phyloP scores from a whole-genome alignment of 2,888 invertebrate genomes.

The Clusia tigrina region DNA sequence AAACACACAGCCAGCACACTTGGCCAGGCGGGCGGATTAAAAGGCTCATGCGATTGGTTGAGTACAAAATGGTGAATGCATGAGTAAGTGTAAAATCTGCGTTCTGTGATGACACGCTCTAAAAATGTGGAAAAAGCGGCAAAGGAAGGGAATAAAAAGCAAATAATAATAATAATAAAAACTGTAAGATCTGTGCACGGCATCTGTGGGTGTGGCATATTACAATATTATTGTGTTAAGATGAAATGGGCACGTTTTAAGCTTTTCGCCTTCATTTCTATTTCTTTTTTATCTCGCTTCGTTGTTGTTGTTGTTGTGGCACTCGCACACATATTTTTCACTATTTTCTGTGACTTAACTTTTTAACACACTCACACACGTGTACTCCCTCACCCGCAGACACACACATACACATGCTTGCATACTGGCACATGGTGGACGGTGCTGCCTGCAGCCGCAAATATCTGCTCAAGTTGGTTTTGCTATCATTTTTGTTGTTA shows the following conservation, averaged over 20 bases:
- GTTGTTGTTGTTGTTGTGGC: background rate
- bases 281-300: background rate
- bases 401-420: background rate
- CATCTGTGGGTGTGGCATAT: background rate
- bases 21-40: too few relatives aligned
- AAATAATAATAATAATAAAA: too few relatives aligned
- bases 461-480: background rate
- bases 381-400: background rate
- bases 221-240: background rate
- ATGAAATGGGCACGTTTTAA: background rate
- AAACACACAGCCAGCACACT: too few relatives aligned
- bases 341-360: background rate
- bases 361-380: background rate
- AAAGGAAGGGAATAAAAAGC: background rate
- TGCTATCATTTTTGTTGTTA: background rate
- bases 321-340: background rate
- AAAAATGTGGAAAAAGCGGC: too few relatives aligned
- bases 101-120: background rate
- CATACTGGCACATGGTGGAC: background rate
- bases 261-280: conserved; percentile 1
- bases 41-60: too few relatives aligned
- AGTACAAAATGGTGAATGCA: background rate
- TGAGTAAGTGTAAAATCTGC: background rate
- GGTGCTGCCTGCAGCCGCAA: background rate
- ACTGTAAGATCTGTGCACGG: too few relatives aligned